Base-by-base conservation (phyloP, 2,888 invertebrate species). In the Pediacus dermestoides region DNA sequence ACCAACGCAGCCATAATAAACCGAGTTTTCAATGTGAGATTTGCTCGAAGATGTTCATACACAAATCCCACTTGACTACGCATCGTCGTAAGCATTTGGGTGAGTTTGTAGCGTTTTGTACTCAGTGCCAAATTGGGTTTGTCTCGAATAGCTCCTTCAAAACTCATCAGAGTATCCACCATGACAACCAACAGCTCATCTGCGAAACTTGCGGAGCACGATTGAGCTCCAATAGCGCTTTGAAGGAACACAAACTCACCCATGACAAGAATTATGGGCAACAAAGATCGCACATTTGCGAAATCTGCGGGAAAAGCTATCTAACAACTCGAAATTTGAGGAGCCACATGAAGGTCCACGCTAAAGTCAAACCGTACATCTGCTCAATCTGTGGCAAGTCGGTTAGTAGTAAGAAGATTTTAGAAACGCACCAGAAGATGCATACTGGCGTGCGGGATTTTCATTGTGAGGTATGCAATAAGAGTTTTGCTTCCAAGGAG, bases 41-140 rank as follows among this genome's bases (percentile, higher is more conserved):
- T 1, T 81, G 81, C 46, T 75, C 77, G 0, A 76, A 76, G 51
- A 76, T 75, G 50, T 76, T 80, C 50, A 71, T 76, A 0, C 78
- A 78, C 26, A 75, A 76, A 46, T 77, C 77, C 41, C 77, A 79
- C 46, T 57, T 82, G 41, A 77, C 75, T 26, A 71, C 74, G 0
- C 82, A 82, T 52, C 62, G 71, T 1, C 67, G 74, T 1, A 68
- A 77, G n/a, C 82, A 82, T 55, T 71, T 74, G 0, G 72, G 74
- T 2, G 60, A 64, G 32, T 64, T 54, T 36, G 50, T 57, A 4
- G 58, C 51, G 0, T 60, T 57, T 38, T 68, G 68, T 42, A 48
- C 61, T 27, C 55, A 56, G 3, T 68, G 69, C 44, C 54, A 57
- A 30, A 49, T 60, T 32, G 62, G 64, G 2, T 68, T 67, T 39